Evolutionary conservation across 2,797 vertebrate genomes (phyloP).

Genomic region (Lithobates sylvaticus): DNA sequence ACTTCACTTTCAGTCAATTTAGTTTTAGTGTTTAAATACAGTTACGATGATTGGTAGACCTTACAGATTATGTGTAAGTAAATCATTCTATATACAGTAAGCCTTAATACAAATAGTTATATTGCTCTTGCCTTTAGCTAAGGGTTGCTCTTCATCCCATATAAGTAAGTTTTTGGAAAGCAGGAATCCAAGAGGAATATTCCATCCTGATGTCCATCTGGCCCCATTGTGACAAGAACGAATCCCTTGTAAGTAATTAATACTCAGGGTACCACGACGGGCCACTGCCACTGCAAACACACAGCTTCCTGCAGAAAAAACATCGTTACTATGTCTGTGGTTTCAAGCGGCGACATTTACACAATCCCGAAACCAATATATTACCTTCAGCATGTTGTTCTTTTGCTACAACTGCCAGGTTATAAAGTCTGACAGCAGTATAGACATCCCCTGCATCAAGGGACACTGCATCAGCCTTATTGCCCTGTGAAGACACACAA

Average conservation of each 20-base stretch:
- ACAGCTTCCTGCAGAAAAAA: constrained; percentile 78
- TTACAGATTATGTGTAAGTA: not conserved
- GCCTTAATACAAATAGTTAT: not conserved
- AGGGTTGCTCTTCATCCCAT: constrained; percentile 85
- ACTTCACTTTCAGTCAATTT: no score
- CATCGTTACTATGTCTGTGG: not conserved
- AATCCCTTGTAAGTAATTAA: constrained; percentile 78
- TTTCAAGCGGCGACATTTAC: not conserved
- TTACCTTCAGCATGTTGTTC: constrained; percentile 87
- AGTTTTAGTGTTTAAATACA: not conserved
- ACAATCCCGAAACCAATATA: not conserved
- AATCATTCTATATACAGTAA: not conserved
- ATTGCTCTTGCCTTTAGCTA: constrained; percentile 80
- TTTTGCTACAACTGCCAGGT: constrained; percentile 83
- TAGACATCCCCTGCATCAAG: constrained; percentile 91
- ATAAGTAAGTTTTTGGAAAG: constrained; percentile 84
- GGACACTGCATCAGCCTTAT: constrained; percentile 87
- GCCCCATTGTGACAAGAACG: constrained; percentile 88
- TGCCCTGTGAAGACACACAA: constrained; percentile 75
- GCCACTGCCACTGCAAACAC: constrained; percentile 87
- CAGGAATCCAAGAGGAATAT: constrained; percentile 87
- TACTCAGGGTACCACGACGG: constrained; percentile 77
- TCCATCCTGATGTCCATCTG: constrained; percentile 91
- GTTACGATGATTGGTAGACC: not conserved
- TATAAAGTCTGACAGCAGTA: constrained; percentile 87